phyloP scores from a whole-genome alignment of 2,113 vertebrate genomes.

The Chrysochloris asiatica region DNA sequence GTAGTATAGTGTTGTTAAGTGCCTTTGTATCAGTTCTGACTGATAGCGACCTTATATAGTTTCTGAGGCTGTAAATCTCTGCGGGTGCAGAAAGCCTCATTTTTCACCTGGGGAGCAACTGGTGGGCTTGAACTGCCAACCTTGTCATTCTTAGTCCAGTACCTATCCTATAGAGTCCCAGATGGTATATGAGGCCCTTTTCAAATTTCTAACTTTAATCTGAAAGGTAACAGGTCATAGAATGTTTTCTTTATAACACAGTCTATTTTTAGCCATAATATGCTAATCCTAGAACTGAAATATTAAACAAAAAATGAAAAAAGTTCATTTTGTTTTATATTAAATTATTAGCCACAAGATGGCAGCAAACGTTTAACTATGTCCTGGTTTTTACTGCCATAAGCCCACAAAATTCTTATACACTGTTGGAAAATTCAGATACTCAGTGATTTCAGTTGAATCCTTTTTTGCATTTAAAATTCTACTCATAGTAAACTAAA shows the following conservation, averaged over 20 bases:
- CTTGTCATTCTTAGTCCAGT: too few species aligned
- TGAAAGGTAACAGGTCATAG: neutral
- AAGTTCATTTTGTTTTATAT: conserved; percentile 1
- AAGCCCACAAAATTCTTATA: neutral
- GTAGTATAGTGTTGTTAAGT: neutral
- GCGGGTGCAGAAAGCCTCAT: too few species aligned
- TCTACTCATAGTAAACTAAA: neutral
- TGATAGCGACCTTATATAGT: too few species aligned
- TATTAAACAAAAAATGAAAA: conserved; percentile 19
- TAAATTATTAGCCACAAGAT: conserved; percentile 72
- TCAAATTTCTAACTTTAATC: conserved; percentile 2
- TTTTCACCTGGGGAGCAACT: too few species aligned
- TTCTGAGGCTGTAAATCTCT: too few species aligned
- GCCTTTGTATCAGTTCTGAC: neutral
- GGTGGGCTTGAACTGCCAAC: too few species aligned
- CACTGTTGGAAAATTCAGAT: conserved; percentile 39
- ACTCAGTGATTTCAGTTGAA: conserved; percentile 5
- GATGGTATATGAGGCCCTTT: neutral
- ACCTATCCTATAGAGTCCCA: too few species aligned
- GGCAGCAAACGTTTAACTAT: conserved; percentile 74
- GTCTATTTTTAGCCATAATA: neutral
- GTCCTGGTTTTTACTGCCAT: conserved; percentile 33
- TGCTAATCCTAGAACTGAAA: conserved; percentile 37
- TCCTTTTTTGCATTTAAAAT: conserved; percentile 1
- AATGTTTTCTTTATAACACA: conserved; percentile 12